Evolutionary conservation across 92 coral and sea anemone genomes (phyloP).

Genomic region (Chrysogorgia sp.): DNA sequence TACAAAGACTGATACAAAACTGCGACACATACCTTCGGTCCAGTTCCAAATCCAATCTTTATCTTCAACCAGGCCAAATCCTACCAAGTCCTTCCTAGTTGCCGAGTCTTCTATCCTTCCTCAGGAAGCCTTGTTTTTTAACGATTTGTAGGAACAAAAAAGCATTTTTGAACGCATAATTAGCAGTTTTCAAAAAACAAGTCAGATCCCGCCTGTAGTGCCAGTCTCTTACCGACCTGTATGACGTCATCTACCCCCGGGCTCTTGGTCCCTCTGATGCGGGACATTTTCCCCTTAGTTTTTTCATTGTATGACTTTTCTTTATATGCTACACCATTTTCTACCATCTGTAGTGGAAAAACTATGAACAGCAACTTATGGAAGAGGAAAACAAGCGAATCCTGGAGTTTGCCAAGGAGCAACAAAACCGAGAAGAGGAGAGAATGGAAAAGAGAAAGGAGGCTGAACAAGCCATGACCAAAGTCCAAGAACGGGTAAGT

Average conservation of each 20-base stretch:
- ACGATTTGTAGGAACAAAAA: neutral
- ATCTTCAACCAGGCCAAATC: too few relatives aligned
- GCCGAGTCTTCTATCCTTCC: neutral
- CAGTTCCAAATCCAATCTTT: too few relatives aligned
- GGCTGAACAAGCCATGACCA: conserved; percentile 91
- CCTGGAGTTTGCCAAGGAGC: conserved; percentile 88
- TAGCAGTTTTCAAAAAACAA: neutral
- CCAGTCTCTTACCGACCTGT: too few relatives aligned
- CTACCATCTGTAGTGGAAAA: conserved; percentile 75
- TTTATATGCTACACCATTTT: too few relatives aligned
- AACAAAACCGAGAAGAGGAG: conserved; percentile 90
- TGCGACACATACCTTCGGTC: too few relatives aligned
- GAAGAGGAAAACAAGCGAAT: conserved; percentile 94
- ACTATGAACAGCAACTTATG: conserved; percentile 78
- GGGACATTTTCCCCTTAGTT: neutral
- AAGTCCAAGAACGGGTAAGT: conserved; percentile 82
- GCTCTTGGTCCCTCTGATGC: too few relatives aligned
- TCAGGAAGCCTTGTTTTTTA: neutral
- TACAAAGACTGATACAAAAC: too few relatives aligned
- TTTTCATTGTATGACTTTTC: too few relatives aligned
- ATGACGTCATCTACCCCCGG: neutral
- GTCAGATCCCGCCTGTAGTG: too few relatives aligned
- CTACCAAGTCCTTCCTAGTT: too few relatives aligned
- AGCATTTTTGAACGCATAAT: neutral
- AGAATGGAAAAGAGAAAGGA: conserved; percentile 94